Base-by-base conservation (phyloP, 2,888 invertebrate genomes). In the Cosmorhoe ocellata region DNA sequence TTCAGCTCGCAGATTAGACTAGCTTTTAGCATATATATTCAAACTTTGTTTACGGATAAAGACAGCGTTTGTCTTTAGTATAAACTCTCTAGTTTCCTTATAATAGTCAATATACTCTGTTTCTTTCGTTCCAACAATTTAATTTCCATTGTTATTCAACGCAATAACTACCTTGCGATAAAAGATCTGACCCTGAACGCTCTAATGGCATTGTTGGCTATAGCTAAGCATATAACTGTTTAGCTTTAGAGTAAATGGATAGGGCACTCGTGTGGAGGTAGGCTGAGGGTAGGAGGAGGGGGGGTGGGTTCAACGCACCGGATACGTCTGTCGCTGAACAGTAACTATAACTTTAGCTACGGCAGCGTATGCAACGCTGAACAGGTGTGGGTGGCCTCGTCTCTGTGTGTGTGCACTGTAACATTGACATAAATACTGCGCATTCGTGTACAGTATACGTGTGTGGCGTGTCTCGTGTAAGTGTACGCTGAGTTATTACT, bases 351-450 rank as follows among this genome's bases (percentile, higher is more conserved):
- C 66, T 56, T 62, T 56, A 57, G 70, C 72, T 74, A 52, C 39
- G 34, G 45, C 44, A 40, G 41, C 24, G 24, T 51, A 74, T 77
- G 75, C 78, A 74, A 69, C 74, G 78, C 64, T 65, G 67, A 76
- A 71, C 79, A 81, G 81, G 84, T 84, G 82, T 79, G 80, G 49
- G 82, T 74, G 50, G 39, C 27, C 56, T 46, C 12, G 24, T 54
- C 18, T 18, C 18, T 74, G 71, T 79, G 76, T 75, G 76, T 55
- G 68, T 61, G 47, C 57, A 62, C 56, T 79, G 86, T 87, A 86
- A 88, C 87, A 87, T 88, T 88, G 89, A 88, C 88, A 88, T 85
- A 84, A 85, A 88, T 87, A 83, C 81, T 66, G 65, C 69, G 73
- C 74, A 69, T 56, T 65, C 61, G 76, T 78, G 76, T 77, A 74